Evolutionary conservation across 2,113 vertebrate genomes (phyloP).

Genomic region (Tor tambroides): DNA sequence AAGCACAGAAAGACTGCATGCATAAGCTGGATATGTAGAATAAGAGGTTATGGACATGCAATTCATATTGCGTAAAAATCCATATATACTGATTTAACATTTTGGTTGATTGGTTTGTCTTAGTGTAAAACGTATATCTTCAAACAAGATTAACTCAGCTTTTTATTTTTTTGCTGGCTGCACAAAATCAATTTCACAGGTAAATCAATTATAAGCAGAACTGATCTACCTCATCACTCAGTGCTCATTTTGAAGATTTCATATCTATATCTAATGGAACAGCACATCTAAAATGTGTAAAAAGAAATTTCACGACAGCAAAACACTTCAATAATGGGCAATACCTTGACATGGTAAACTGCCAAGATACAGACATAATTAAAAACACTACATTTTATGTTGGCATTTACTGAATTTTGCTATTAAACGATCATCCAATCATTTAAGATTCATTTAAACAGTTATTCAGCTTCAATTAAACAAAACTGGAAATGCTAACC

Average conservation of each 20-base stretch:
- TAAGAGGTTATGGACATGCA: not conserved
- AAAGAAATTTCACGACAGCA: not conserved
- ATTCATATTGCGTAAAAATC: not conserved
- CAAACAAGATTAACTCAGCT: not conserved
- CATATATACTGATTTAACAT: not conserved
- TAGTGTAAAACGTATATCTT: not conserved
- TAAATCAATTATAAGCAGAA: not conserved
- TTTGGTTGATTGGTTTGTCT: slow-evolving; percentile 15
- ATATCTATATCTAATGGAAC: not conserved
- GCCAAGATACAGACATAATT: not conserved
- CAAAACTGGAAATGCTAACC: not conserved
- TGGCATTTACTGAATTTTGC: not conserved
- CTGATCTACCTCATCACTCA: not conserved
- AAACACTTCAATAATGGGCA: not conserved
- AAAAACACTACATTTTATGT: not conserved
- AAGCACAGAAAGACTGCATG: not conserved
- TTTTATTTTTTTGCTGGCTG: not conserved
- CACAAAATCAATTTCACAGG: not conserved
- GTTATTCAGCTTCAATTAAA: not conserved
- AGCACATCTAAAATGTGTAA: not conserved
- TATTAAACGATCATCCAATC: not conserved
- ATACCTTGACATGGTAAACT: not conserved
- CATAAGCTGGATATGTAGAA: not conserved
- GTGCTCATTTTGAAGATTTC: not conserved
- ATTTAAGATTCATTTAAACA: not conserved